Base-by-base conservation (phyloP, 2,113 vertebrate genomes). In the Cettia cetti region DNA sequence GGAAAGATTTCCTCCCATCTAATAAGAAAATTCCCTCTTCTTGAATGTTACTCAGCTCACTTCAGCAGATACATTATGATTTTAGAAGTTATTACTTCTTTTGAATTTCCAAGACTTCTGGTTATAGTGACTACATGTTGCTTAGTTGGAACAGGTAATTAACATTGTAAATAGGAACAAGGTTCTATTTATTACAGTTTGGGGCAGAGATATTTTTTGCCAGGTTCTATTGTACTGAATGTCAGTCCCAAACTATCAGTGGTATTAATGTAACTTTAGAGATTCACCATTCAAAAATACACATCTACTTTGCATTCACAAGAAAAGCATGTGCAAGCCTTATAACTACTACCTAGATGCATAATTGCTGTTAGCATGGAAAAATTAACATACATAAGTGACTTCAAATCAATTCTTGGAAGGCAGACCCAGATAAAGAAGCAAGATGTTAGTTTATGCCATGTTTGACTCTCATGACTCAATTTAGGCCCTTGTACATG, bases 391-490 rank as follows among this genome's bases (percentile, higher is more conserved):
- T 14, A n/a, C 11, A 22, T 77, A 26, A 3, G 5, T 20, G 31
- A 71, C 66, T 77, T 69, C 4, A 24, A 54, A 87, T 20, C 22
- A 40, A 0, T 53, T 82, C 8, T 60, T 82, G 16, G 52, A 66
- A 74, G 23, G 37, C 14, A 86, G 8, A 83, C 26, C 12, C 64
- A 70, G 30, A 19, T 53, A 66, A 89, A 83, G 59, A 26, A 85
- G 53, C 15, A 60, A 69, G 15, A 14, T 37, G 3, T 5, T 72
- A 57, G 31, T 42, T 84, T 21, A 52, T 68, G 45, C 19, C n/a
- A 66, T 0, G 0, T 69, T 80, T 13, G 65, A 77, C 28, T 37
- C 37, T 70, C 23, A 16, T 2, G 1, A 15, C 42, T 76, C 15
- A 65, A n/a, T 69, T 83, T 42, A 70, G 50, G 50, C 66, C 37